Percentiles rank a stretch among this genome's conserved stretches.
Conservation (phyloP, 2,888 invertebrate species). For the Axea sp. region DNA sequence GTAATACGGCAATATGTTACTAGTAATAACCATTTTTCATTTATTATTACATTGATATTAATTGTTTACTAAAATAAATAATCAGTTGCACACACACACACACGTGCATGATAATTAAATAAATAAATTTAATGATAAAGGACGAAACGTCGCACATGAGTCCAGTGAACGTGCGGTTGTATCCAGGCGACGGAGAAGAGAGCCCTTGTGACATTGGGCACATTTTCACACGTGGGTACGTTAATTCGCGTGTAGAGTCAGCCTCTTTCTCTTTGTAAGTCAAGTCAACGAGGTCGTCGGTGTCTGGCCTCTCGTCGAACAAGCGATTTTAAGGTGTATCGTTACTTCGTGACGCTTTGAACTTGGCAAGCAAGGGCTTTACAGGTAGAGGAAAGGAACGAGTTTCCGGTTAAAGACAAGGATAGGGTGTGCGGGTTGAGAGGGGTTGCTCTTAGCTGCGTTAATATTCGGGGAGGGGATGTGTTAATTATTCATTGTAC, state of each 20-base stretch:
- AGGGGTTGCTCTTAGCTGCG: conserved; percentile 76
- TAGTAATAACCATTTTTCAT: too few species aligned
- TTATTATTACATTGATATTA: too few species aligned
- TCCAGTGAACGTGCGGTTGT: too few species aligned
- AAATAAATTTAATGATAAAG: too few species aligned
- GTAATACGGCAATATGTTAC: too few species aligned
- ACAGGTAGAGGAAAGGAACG: conserved; percentile 53
- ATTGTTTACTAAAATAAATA: too few species aligned
- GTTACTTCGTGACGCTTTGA: conserved; percentile 77
- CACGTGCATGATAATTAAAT: too few species aligned
- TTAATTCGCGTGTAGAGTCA: conserved; percentile 52
- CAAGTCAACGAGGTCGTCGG: conserved; percentile 67
- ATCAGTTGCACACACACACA: too few species aligned
- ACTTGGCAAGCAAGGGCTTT: conserved; percentile 68
- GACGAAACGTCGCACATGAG: too few species aligned
- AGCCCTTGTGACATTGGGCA: conserved; percentile 52
- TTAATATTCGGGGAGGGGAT: conserved; percentile 78
- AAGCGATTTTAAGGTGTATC: conserved; percentile 73
- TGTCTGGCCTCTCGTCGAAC: conserved; percentile 65
- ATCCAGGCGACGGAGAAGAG: conserved; percentile 59
- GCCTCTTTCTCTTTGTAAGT: conserved; percentile 70
- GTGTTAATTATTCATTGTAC: conserved; percentile 79
- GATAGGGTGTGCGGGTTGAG: conserved; percentile 42
- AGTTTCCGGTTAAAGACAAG: conserved; percentile 64
- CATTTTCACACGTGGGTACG: conserved; percentile 64